These are phyloP conservation scores for Micoletzkya japonica DNA, from an alignment of 2,888 invertebrate genomes.

Conservation along the genomic window DNA sequence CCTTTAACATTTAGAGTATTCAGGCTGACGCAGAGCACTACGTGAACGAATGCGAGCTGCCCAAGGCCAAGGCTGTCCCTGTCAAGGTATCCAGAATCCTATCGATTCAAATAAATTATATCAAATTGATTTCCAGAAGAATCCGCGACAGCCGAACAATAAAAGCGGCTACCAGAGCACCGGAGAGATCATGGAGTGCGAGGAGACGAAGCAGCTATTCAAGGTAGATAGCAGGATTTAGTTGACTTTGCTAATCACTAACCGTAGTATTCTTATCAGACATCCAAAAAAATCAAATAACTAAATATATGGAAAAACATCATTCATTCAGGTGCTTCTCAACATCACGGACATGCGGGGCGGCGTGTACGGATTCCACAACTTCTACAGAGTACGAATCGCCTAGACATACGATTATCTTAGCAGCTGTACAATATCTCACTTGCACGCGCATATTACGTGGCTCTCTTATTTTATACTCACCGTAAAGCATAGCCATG, in stretches of 20 bases:
- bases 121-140: neutral
- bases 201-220: slow-evolving; percentile 43
- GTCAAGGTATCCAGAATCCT: too few relatives aligned
- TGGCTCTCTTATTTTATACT: too few relatives aligned
- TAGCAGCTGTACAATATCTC: too few relatives aligned
- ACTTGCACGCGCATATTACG: too few relatives aligned
- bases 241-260: neutral
- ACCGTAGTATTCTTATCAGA: neutral
- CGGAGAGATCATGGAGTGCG: slow-evolving; percentile 46
- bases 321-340: slow-evolving; percentile 65
- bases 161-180: slow-evolving; percentile 39
- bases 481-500: too few relatives aligned
- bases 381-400: slow-evolving; percentile 67
- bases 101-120: too few relatives aligned
- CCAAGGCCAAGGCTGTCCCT: too few relatives aligned
- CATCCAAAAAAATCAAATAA: neutral
- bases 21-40: too few relatives aligned
- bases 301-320: too few relatives aligned
- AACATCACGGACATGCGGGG: slow-evolving; percentile 67
- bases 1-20: too few relatives aligned
- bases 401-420: neutral
- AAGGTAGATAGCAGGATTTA: slow-evolving; percentile 30
- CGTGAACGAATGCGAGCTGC: too few relatives aligned
- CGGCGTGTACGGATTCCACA: slow-evolving; percentile 68
- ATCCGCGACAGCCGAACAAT: slow-evolving; percentile 38